phyloP scores from a whole-genome alignment of 2,797 vertebrate species.

The Sebastes ruberrimus region DNA sequence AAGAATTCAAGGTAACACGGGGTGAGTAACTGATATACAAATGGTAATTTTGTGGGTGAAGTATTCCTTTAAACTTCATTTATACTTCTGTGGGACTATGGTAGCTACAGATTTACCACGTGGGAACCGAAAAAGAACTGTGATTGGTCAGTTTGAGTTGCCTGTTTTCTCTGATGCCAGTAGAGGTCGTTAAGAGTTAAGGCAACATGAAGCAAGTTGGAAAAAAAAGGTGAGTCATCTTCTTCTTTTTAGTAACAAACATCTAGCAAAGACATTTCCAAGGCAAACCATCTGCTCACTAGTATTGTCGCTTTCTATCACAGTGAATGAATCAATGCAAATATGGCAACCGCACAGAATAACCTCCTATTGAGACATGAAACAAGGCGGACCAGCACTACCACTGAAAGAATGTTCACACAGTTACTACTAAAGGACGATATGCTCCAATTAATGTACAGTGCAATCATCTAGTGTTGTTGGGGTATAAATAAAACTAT shows the following conservation, averaged over 20 bases:
- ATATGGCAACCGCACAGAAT: background rate
- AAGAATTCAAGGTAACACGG: too few species aligned
- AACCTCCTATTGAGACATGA: background rate
- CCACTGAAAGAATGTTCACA: background rate
- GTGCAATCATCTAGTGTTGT: background rate
- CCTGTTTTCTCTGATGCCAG: background rate
- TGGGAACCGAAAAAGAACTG: background rate
- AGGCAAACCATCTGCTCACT: background rate
- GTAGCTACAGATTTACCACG: background rate
- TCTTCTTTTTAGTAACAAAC: background rate
- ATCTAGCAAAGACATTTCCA: background rate
- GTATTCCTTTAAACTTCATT: background rate
- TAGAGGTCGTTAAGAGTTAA: background rate
- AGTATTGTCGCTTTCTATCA: background rate
- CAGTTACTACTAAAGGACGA: background rate
- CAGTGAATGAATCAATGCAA: background rate
- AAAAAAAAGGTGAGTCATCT: background rate
- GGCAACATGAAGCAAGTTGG: background rate
- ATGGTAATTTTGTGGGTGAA: too few species aligned
- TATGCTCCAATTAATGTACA: background rate
- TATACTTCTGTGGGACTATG: background rate
- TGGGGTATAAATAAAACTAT: background rate
- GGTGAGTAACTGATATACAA: too few species aligned
- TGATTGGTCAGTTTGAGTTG: constrained; percentile 8
- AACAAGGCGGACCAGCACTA: background rate